Conservation (phyloP, 2,797 vertebrate species). For the Pseudotriccus pelzelni region DNA sequence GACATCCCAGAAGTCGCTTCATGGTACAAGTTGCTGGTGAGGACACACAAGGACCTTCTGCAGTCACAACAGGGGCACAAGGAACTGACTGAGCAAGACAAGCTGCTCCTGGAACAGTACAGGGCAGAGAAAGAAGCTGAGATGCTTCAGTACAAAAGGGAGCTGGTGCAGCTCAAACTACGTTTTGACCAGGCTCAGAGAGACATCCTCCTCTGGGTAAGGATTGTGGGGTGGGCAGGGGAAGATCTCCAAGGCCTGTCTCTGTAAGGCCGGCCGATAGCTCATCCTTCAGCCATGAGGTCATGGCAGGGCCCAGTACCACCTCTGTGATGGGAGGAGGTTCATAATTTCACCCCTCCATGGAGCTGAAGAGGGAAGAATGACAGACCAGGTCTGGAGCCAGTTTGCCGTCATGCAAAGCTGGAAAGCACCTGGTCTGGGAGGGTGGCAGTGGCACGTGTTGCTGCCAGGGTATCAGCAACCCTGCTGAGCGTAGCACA, state of each 20-base stretch:
- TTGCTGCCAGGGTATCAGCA: neutral
- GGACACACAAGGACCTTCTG: constrained; percentile 44
- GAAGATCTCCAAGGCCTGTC: neutral
- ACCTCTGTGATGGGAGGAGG: neutral
- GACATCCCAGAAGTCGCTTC: constrained; percentile 55
- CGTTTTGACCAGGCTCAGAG: neutral
- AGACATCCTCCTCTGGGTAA: neutral
- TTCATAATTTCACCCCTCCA: neutral
- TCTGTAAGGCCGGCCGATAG: neutral
- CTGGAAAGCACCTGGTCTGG: neutral
- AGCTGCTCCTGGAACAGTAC: constrained; percentile 31
- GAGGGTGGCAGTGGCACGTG: neutral
- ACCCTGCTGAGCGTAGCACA: neutral
- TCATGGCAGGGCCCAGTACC: neutral
- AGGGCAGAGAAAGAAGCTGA: constrained; percentile 25
- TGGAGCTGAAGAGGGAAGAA: neutral
- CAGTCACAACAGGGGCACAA: constrained; percentile 34
- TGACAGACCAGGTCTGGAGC: neutral
- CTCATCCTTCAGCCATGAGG: neutral
- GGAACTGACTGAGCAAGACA: constrained; percentile 46
- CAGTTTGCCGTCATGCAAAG: neutral
- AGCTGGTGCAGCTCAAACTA: neutral
- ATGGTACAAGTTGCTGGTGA: constrained; percentile 29
- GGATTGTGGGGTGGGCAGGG: neutral
- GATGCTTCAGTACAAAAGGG: neutral